phyloP scores from a whole-genome alignment of 2,113 vertebrate species.

The Hepsetus odoe region DNA sequence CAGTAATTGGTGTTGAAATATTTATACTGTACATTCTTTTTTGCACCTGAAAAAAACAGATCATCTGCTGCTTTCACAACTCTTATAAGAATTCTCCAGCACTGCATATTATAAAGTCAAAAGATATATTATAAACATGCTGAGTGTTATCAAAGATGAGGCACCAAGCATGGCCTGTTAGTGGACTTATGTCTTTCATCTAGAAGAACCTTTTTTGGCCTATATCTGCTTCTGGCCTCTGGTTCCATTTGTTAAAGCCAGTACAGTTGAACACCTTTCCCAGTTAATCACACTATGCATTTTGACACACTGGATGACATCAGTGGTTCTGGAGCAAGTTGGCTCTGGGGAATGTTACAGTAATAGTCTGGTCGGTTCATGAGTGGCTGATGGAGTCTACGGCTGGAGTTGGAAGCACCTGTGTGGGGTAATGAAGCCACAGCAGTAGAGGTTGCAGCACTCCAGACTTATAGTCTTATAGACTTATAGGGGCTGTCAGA shows the following conservation, averaged over 20 bases:
- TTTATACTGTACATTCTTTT: constrained; percentile 14
- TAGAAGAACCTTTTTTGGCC: constrained; percentile 7
- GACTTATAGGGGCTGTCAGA: constrained; percentile 76
- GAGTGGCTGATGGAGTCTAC: constrained; percentile 52
- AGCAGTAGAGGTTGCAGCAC: constrained; percentile 46
- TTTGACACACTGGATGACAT: constrained; percentile 63
- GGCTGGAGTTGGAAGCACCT: constrained; percentile 67
- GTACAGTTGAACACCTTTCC: constrained; percentile 51
- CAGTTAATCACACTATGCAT: constrained; percentile 43
- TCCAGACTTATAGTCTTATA: constrained; percentile 67
- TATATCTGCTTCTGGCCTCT: constrained; percentile 56
- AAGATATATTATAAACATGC: constrained; percentile 14
- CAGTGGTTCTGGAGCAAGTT: constrained; percentile 51
- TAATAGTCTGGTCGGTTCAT: constrained; percentile 63
- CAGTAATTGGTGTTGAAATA: not conserved
- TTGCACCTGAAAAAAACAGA: constrained; percentile 24
- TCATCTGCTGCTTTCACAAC: not conserved
- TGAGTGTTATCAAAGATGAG: constrained; percentile 17
- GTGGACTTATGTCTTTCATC: constrained; percentile 22
- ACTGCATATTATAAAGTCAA: not conserved
- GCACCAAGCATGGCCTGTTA: constrained; percentile 13
- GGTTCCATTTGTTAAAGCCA: constrained; percentile 57
- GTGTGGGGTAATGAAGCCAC: constrained; percentile 69
- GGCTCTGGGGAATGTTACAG: constrained; percentile 62
- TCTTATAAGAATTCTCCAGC: not conserved